Base-by-base conservation (phyloP, 2,797 vertebrate species). In the Microctenopoma steveboyesi region DNA sequence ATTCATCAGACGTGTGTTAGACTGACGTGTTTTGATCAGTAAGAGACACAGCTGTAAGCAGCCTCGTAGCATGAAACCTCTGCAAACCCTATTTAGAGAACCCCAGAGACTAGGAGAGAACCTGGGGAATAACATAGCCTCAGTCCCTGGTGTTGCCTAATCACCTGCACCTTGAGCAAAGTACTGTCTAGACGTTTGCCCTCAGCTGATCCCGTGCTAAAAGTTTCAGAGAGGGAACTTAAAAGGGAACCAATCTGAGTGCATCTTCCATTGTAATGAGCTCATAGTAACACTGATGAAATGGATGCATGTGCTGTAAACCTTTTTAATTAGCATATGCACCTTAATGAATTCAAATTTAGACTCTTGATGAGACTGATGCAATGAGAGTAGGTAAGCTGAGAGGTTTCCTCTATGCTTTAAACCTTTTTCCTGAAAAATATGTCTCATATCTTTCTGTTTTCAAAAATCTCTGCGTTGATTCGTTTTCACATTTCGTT, bases 121-220 rank as follows among this genome's bases (percentile, higher is more conserved):
- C 58, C 71, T 30, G 52, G 86, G 81, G 88, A 89, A 82, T 81
- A 82, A 71, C 70, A 81, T 46, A 46, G 77, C 82, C 82, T 61
- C 66, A 71, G 78, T 82, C 81, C 72, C 68, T 56, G 30, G 72
- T 73, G 86, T 75, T 79, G 71, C 78, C 64, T 89, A 86, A 89
- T 89, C 85, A 88, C 78, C 74, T 88, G 82, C 76, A 79, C 81
- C 78, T 62, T 74, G 56, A 88, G 78, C 81, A 78, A 75, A 81
- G 66, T 63, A n/a, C 50, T 3, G 81, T 87, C 79, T 83, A 86
- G 83, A 86, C 69, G 27, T 69, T 83, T 79, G 69, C 84, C 76
- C 82, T 72, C 49, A 83, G 76, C 71, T 57, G 65, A 82, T 75
- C 51, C 56, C 1, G 1, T 22, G 30, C 69, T 76, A 52, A 69